A percentile compares a stretch with the other conserved stretches of the same genome.
Conservation (phyloP, 64 coral and sea anemone genomes). For the Actinia equina region DNA sequence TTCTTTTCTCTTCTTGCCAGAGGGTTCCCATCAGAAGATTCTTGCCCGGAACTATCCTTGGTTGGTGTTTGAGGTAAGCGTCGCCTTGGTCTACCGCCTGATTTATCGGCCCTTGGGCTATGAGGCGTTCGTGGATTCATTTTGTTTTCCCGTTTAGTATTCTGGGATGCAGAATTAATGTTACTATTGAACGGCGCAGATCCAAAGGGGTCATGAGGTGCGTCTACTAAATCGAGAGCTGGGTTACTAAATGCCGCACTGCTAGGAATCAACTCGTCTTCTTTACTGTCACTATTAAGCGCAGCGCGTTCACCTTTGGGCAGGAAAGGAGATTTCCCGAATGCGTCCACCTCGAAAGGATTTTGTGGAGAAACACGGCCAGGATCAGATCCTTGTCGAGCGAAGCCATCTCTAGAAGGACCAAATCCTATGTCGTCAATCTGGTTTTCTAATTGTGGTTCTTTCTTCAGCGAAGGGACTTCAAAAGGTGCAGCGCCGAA, state of each 20-base stretch:
- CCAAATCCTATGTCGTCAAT: background rate
- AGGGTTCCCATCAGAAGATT: background rate
- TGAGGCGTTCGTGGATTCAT: background rate
- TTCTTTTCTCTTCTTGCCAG: background rate
- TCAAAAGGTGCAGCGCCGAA: slow-evolving; percentile 47
- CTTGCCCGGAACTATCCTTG: background rate
- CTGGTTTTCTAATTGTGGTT: background rate
- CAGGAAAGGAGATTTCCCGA: background rate
- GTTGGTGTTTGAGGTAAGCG: slow-evolving; percentile 51
- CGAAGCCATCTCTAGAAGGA: background rate
- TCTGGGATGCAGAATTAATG: slow-evolving; percentile 11
- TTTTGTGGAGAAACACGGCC: slow-evolving; percentile 10
- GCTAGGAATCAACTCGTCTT: background rate
- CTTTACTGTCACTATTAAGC: background rate
- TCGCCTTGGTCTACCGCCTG: slow-evolving; percentile 23
- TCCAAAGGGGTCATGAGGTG: slow-evolving; percentile 42
- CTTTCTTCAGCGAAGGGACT: background rate
- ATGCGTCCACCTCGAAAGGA: slow-evolving; percentile 15
- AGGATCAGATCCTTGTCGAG: background rate
- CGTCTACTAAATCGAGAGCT: slow-evolving; percentile 37
- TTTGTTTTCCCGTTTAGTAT: background rate
- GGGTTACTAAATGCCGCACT: slow-evolving; percentile 35
- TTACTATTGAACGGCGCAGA: slow-evolving; percentile 47
- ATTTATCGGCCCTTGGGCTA: background rate
- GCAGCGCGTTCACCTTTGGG: slow-evolving; percentile 27